Evolutionary conservation across 1,140 invertebrate genomes (phyloP), one percentile per base, ranked within the genome.

Genomic region (Drosophila orena): DNA sequence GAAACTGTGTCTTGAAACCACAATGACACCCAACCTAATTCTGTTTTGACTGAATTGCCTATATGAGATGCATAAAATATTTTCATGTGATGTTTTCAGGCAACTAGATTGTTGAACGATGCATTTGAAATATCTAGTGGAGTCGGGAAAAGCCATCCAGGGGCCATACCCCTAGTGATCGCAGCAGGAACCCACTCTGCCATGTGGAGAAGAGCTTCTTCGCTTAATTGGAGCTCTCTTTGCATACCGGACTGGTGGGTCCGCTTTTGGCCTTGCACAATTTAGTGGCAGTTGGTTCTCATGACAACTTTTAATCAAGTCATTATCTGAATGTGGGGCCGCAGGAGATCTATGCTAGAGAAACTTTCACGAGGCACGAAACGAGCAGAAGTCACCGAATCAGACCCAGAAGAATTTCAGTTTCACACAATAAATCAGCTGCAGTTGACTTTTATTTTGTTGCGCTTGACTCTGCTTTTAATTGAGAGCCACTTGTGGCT

Each of bases 221-320:
- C 69, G 64, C 81, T 88, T 85, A 85, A 85, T 85, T 85, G 78
- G 62, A 77, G 62, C 73, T 77, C 68, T 34, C 43, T 46, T 70
- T 66, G 56, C 77, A 55, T 72, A 44, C 40, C 37, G 52, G 71
- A 38, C 27, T 35, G 46, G 61, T 40, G 4, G 22, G 12, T 50
- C 47, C 10, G 27, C 35, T 34, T 6, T 20, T 75, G 69, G 70
- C 71, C 59, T 64, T 65, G 52, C 78, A 71, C 42, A 49, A 53
- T 46, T 61, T 50, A 47, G 49, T 38, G 24, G 61, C 53, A 46
- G 77, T 62, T 61, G 40, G 60, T 79, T 88, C 79, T 68, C 81
- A 86, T 83, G 83, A 89, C 84, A 89, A 89, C 50, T 79, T 89
- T 89, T 83, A 88, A 89, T 88, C 83, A 88, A 88, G 83, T 73